phyloP scores from a whole-genome alignment of 2,113 vertebrate species.

The Scomber japonicus region DNA sequence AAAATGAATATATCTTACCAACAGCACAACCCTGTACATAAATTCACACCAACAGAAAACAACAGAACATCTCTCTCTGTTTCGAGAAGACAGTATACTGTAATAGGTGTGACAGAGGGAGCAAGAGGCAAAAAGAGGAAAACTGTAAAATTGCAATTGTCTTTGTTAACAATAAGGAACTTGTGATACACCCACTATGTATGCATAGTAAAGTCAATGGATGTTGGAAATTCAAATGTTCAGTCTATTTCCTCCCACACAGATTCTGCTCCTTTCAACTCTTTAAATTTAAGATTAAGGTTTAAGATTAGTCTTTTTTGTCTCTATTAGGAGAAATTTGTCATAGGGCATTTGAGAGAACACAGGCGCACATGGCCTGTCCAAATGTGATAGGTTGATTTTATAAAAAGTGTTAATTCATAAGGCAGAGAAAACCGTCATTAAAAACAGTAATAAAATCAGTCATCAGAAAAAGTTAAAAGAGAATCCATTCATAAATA shows the following conservation, averaged over 20 bases:
- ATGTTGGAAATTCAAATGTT: conserved; percentile 69
- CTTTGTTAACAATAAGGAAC: conserved; percentile 42
- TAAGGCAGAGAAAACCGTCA: too few species aligned
- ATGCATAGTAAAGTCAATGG: conserved; percentile 34
- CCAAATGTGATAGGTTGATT: too few species aligned
- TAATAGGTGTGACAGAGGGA: conserved; percentile 14
- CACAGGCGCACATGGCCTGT: too few species aligned
- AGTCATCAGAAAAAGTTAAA: too few species aligned
- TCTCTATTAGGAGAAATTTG: too few species aligned
- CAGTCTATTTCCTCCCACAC: conserved; percentile 64
- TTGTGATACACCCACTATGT: conserved; percentile 28
- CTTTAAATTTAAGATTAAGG: not conserved
- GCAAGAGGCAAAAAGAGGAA: conserved; percentile 38
- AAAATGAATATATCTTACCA: conserved; percentile 2
- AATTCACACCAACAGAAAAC: conserved; percentile 13
- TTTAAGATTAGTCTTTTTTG: too few species aligned
- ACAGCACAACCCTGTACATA: conserved; percentile 15
- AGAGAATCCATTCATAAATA: too few species aligned
- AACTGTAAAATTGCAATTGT: conserved; percentile 17
- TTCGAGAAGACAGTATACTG: not conserved
- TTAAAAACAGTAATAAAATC: too few species aligned
- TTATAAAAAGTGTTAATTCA: too few species aligned
- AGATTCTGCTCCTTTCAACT: conserved; percentile 49
- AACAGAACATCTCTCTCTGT: conserved; percentile 13
- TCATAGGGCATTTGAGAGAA: too few species aligned